Evolutionary conservation across 2,888 invertebrate genomes (phyloP), one percentile per base, ranked within the genome.

Genomic region (Acleris cristana): DNA sequence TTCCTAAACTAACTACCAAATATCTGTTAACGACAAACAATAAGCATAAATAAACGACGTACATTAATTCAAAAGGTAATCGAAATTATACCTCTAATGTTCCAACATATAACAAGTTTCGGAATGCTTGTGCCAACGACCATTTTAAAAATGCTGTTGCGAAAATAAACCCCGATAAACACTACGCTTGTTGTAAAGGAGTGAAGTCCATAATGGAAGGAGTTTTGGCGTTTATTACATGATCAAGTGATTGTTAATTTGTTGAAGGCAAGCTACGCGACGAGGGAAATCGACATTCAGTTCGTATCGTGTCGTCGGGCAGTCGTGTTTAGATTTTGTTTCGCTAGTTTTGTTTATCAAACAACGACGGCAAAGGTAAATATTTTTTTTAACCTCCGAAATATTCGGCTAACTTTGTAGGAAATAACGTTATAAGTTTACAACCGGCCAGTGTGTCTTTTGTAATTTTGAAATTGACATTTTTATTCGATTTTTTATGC

Each of bases 261-360:
- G 26, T 23, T 26, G 14, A 16, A 44, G 30, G 54, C 30, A n/a
- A 10, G 19, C 19, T 21, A 58, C 14, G 30, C 3, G 6, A 16
- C 23, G 61, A 62, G 62, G 52, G 48, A 57, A 65, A 62, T 26
- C 57, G 52, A 53, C 62, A 62, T 52, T 65, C 52, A 14, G 66
- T 45, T 57, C 53, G 34, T 57, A 34, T 34, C 62, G 62, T 18
- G 66, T 48, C 53, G 48, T 62, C 57, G 62, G 19, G 18, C 56
- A 51, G 66, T 21, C 56, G 66, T 34, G 56, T 57, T 55, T 55
- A 40, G 14, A 40, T 40, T 40, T 40, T 14, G 40, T 14, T 51
- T 51, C 56, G 44, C 19, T 21, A 60, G 26, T 51, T 51, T 44
- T 18, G 48, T 55, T 40, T 40, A 40, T 40, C 14, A 40, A 40